Evolutionary conservation across 2,797 vertebrate species (phyloP).

Genomic region (Alectoris magna): DNA sequence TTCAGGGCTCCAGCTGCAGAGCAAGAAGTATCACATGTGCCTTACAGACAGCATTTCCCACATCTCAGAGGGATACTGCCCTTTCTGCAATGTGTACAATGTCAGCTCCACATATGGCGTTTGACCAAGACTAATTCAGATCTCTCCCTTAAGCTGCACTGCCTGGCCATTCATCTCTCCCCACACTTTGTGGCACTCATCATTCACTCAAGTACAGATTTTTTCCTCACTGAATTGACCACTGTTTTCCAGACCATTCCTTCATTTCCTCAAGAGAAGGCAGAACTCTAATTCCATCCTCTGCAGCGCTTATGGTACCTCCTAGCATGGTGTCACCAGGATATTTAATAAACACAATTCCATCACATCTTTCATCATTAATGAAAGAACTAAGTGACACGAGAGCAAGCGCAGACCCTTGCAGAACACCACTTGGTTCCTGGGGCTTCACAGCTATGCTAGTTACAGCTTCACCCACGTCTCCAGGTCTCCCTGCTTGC

Average conservation of each 20-base stretch:
- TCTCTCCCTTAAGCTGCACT: not conserved
- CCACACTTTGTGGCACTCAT: not conserved
- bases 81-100: not conserved
- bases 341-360: not conserved
- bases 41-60: not conserved
- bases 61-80: not conserved
- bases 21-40: not conserved
- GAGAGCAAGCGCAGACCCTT: not conserved
- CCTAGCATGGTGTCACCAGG: not conserved
- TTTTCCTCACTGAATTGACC: not conserved
- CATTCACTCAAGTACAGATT: not conserved
- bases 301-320: not conserved
- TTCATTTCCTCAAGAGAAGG: not conserved
- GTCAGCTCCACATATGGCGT: not conserved
- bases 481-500: not conserved
- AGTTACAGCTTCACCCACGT: not conserved
- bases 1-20: not conserved
- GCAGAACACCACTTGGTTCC: accelerated
- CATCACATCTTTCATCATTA: accelerated
- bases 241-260: not conserved
- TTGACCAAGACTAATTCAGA: not conserved
- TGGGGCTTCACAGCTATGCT: not conserved
- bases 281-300: not conserved
- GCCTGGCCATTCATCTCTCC: not conserved
- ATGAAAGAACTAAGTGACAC: not conserved